Percentiles rank a stretch among this genome's conserved stretches.
These are phyloP conservation scores for Gari tellinella DNA, from an alignment of 2,888 invertebrate genomes.

Conservation along the genomic window DNA sequence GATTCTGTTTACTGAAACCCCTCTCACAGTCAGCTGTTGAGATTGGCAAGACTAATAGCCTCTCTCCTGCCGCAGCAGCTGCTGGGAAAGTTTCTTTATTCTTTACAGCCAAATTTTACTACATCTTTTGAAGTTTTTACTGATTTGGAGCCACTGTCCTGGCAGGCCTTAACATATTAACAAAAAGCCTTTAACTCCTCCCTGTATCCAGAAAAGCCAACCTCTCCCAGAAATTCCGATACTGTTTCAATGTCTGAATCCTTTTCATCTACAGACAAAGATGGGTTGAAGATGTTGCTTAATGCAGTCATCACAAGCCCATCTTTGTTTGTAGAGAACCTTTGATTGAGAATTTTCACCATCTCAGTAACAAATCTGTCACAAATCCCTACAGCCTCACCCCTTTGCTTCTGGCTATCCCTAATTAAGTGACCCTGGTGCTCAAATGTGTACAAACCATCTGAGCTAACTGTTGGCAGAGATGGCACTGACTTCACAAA, in stretches of 20 bases:
- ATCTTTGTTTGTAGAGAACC: conserved; percentile 35
- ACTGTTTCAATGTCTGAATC: neutral
- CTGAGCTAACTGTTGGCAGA: neutral
- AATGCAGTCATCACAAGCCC: neutral
- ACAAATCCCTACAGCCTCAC: conserved; percentile 22
- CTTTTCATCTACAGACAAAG: neutral
- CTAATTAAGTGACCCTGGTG: conserved; percentile 28
- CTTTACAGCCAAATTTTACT: neutral
- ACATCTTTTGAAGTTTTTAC: neutral
- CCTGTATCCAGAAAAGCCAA: neutral
- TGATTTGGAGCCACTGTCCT: neutral
- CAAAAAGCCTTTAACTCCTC: neutral
- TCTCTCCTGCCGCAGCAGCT: too few species aligned
- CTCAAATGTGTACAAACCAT: conserved; percentile 25
- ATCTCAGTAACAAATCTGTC: conserved; percentile 12
- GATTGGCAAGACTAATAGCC: too few species aligned
- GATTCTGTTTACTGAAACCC: too few species aligned
- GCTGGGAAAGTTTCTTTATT: neutral
- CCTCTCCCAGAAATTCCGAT: neutral
- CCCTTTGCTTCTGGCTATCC: conserved; percentile 31
- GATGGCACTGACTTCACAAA: too few species aligned
- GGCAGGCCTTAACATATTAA: neutral
- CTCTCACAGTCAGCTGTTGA: too few species aligned
- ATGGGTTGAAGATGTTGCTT: neutral
- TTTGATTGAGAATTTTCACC: conserved; percentile 19